A percentile compares a stretch with the other conserved stretches of the same genome.
Conservation (phyloP, 2,888 invertebrate genomes). For the Xylota segnis region DNA sequence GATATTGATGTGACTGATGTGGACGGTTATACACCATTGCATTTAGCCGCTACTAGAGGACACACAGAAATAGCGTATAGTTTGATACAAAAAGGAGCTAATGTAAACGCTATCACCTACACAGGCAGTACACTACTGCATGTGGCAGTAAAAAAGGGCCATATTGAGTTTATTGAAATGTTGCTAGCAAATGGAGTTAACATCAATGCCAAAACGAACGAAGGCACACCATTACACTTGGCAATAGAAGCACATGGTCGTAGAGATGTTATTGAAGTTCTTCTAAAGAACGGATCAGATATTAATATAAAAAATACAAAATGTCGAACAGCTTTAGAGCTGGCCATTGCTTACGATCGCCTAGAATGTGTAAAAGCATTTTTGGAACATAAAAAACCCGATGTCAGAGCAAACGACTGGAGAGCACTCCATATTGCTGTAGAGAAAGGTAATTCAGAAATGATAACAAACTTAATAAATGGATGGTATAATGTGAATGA, state of each 20-base stretch:
- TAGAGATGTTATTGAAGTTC: constrained; percentile 58
- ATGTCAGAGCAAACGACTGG: background rate
- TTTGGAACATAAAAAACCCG: constrained; percentile 26
- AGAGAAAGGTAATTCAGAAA: constrained; percentile 22
- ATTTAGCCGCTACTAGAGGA: constrained; percentile 1
- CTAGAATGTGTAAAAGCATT: constrained; percentile 40
- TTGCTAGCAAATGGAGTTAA: constrained; percentile 44
- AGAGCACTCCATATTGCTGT: constrained; percentile 44
- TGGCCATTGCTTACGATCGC: constrained; percentile 48
- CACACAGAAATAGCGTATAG: constrained; percentile 2
- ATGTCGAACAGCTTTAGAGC: constrained; percentile 14
- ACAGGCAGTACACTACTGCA: background rate
- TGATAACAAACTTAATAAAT: constrained; percentile 26
- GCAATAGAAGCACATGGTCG: constrained; percentile 16
- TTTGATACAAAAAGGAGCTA: constrained; percentile 4
- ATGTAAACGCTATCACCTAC: background rate
- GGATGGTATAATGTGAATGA: constrained; percentile 24
- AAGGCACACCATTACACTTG: constrained; percentile 32
- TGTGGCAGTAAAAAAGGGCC: background rate
- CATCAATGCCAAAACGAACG: constrained; percentile 24
- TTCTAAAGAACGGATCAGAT: constrained; percentile 69
- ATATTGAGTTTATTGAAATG: constrained; percentile 28
- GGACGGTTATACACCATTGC: background rate
- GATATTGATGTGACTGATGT: background rate
- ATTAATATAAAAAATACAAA: constrained; percentile 30